Percentiles rank a stretch among this genome's conserved stretches.
These are phyloP conservation scores for Varanus komodoensis DNA, from an alignment of 2,113 vertebrate genomes.

Conservation along the genomic window DNA sequence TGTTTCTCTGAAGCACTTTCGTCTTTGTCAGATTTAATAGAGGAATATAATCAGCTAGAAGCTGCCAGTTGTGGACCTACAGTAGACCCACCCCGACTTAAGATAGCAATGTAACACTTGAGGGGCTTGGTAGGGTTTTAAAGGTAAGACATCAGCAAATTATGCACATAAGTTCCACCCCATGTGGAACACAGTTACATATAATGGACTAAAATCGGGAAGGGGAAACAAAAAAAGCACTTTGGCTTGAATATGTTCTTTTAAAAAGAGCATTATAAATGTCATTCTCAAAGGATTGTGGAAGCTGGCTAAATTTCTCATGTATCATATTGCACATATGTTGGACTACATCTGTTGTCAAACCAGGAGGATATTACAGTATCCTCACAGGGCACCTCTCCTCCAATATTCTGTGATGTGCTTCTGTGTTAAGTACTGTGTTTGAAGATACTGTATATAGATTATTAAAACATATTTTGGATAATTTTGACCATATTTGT, in stretches of 20 bases:
- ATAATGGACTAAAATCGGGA: neutral
- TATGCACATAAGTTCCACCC: neutral
- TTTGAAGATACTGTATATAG: slow-evolving; percentile 38
- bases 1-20: slow-evolving; percentile 86
- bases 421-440: neutral
- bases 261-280: neutral
- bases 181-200: neutral
- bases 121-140: neutral
- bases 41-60: slow-evolving; percentile 89
- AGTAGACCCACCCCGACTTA: slow-evolving; percentile 80
- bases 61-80: slow-evolving; percentile 74
- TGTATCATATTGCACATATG: slow-evolving; percentile 37
- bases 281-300: neutral
- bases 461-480: slow-evolving; percentile 49
- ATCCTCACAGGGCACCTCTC: neutral
- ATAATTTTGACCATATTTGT: slow-evolving; percentile 36
- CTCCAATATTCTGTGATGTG: neutral
- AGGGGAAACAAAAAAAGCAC: too few relatives aligned
- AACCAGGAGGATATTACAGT: slow-evolving; percentile 12
- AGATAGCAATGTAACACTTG: slow-evolving; percentile 80
- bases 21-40: slow-evolving; percentile 88
- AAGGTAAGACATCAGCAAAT: neutral
- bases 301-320: neutral
- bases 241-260: neutral
- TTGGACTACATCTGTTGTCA: neutral